phyloP scores from a whole-genome alignment of 2,888 invertebrate species.

The Thymelicus acteon region DNA sequence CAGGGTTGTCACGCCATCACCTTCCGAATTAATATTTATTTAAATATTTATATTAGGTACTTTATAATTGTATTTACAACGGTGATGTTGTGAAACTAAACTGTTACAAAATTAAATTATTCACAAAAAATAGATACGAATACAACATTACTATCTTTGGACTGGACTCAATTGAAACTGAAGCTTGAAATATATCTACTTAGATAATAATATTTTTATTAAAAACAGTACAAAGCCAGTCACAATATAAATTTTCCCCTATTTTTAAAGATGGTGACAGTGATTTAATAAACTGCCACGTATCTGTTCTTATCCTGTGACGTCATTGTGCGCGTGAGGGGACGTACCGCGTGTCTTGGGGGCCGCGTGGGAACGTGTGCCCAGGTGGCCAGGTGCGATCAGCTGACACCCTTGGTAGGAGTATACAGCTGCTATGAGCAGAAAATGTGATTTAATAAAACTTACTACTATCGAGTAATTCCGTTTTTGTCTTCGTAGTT shows the following conservation, averaged over 20 bases:
- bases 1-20: conserved; percentile 63
- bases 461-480: no score
- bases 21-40: not conserved
- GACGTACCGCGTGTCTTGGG: conserved; percentile 55
- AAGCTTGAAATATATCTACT: no score
- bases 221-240: no score
- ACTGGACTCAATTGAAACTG: not conserved
- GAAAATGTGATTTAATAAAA: conserved; percentile 36
- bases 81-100: no score
- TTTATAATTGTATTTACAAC: no score
- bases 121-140: no score
- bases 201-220: no score
- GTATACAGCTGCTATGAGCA: conserved; percentile 62
- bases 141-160: no score
- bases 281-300: conserved; percentile 60
- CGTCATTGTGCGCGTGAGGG: conserved; percentile 56
- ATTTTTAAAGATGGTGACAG: conserved; percentile 36
- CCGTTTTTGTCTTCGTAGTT: no score
- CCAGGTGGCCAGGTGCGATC: conserved; percentile 77
- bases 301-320: conserved; percentile 55
- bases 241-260: conserved; percentile 13
- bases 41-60: no score
- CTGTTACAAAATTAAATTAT: no score
- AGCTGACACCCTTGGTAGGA: conserved; percentile 53
- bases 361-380: conserved; percentile 78